Base-by-base conservation (phyloP, 1,140 invertebrate genomes). In the Chrysopa pallens region DNA sequence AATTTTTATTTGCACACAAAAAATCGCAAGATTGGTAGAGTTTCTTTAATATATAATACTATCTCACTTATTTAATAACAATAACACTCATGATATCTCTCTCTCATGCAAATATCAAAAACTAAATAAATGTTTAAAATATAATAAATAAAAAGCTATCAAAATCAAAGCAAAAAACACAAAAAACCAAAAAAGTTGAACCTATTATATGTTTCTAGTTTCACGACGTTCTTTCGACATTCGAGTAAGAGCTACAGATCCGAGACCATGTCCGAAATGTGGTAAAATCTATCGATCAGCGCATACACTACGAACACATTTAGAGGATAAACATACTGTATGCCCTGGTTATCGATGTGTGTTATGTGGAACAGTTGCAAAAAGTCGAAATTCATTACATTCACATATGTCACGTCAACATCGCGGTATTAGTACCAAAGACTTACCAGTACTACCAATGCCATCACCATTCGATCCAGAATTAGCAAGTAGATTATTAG, bases 381-480 rank as follows among this genome's bases (percentile, higher is more conserved):
- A 91, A 58, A 89, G 84, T 0, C 69, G 87, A 29, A 92, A 92
- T 61, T 88, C 84, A 0, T 64, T 90, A 9, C 86, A 90, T 61
- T 90, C 85, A 15, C 87, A 92, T 62, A 92, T 92, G 87, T 85
- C 81, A 39, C 75, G 86, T 13, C 86, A 90, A 58, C 86, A 90
- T 57, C 74, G 87, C 17, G 87, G 87, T 37, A 90, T 92, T 54
- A 87, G 83, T 52, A 90, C 87, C 36, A 90, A 90, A 68, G 86
- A 90, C 57, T 67, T 92, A 40, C 87, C 87, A 4, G 85, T 91
- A 8, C 58, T 89, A 47, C 84, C 85, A 29, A 89, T 91, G 86
- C 87, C 86, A 7, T 83, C 83, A 40, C 77, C 84, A 4, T 91
- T 90, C 56, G 84, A 90, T 62, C 85, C 87, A 0, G 84, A 88